A percentile compares a stretch with the other conserved stretches of the same genome.
Evolutionary conservation across 2,113 vertebrate genomes (phyloP).

Genomic region (Dicerorhinus sumatrensis): DNA sequence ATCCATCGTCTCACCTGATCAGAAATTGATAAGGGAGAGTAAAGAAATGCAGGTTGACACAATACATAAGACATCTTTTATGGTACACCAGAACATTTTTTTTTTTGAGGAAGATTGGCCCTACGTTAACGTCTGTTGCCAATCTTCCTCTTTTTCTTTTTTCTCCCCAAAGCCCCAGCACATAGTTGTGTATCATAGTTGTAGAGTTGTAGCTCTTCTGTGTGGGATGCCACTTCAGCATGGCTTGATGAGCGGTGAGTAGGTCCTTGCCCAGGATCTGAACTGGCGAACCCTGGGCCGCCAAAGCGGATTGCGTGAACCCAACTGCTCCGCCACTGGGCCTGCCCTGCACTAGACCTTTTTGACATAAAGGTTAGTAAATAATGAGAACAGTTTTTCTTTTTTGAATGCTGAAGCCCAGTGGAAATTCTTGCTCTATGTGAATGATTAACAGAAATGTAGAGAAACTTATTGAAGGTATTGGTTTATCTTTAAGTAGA

Average conservation of each 20-base stretch:
- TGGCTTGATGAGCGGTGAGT: too few relatives aligned
- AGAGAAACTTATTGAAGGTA: conserved; percentile 1
- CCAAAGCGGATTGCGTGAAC: too few relatives aligned
- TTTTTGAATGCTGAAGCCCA: neutral
- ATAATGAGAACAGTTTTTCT: neutral
- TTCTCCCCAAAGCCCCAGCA: too few relatives aligned
- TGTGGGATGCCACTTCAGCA: too few relatives aligned
- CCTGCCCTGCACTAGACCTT: neutral
- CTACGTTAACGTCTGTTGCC: too few relatives aligned
- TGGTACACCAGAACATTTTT: neutral
- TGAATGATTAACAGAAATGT: conserved; percentile 15
- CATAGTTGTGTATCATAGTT: too few relatives aligned
- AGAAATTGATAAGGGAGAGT: neutral
- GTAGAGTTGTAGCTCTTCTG: too few relatives aligned
- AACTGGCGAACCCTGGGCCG: too few relatives aligned
- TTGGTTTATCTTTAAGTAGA: conserved; percentile 19
- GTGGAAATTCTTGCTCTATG: neutral
- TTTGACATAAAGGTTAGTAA: neutral
- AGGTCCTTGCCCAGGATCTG: too few relatives aligned
- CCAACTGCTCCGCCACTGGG: too few relatives aligned
- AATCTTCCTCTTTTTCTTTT: too few relatives aligned
- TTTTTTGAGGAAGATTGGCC: too few relatives aligned
- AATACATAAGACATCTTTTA: neutral
- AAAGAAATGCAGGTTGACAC: neutral
- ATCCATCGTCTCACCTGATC: neutral